Evolutionary conservation across 2,888 invertebrate species (phyloP).

Genomic region (Calameuta idolon): DNA sequence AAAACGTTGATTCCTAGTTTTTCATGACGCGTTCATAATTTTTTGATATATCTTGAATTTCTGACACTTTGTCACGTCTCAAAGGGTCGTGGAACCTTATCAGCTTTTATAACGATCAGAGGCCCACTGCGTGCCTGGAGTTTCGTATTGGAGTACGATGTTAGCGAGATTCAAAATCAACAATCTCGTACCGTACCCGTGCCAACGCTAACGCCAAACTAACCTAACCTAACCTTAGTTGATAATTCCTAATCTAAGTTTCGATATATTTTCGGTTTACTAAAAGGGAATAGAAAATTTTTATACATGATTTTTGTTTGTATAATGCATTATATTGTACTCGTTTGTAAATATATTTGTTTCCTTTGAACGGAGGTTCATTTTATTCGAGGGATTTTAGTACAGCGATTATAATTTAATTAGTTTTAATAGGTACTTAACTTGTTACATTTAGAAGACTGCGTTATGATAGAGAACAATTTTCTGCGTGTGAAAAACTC

Average conservation of each 20-base stretch:
- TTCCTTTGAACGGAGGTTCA: background rate
- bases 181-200: no score
- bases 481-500: background rate
- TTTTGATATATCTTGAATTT: background rate
- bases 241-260: no score
- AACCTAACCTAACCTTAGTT: no score
- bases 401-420: background rate
- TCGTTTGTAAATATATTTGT: background rate
- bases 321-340: background rate
- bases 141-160: no score
- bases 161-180: no score
- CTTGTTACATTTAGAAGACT: background rate
- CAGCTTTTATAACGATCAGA: background rate
- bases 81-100: background rate
- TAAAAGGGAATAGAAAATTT: background rate
- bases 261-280: no score
- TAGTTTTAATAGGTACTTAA: background rate
- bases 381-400: background rate
- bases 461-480: background rate
- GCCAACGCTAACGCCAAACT: no score
- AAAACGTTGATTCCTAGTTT: background rate
- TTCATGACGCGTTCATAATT: background rate
- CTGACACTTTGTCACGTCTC: background rate
- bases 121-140: no score
- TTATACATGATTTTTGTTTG: background rate